Conservation (phyloP, 2,113 vertebrate genomes). For the Pachypanchax playfairii region DNA sequence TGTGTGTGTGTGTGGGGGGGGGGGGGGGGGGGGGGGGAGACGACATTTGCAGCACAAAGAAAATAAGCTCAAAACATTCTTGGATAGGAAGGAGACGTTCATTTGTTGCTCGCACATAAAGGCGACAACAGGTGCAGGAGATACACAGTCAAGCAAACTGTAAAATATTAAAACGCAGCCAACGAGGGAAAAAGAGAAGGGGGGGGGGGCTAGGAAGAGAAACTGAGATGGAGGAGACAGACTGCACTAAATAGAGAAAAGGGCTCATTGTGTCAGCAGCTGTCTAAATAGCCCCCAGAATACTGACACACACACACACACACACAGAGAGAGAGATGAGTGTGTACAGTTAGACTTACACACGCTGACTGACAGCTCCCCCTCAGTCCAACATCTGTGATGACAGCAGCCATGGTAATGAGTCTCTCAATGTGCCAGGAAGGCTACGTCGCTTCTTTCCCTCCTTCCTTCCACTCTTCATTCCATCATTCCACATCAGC, state of each 20-base stretch:
- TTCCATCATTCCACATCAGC: conserved; percentile 57
- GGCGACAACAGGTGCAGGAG: conserved; percentile 66
- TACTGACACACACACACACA: conserved; percentile 61
- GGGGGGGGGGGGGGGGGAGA: neutral
- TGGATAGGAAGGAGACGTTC: conserved; percentile 31
- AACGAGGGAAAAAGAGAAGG: conserved; percentile 43
- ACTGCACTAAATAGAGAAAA: conserved; percentile 70
- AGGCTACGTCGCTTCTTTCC: conserved; percentile 63
- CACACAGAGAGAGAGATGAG: conserved; percentile 15
- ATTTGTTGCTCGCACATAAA: conserved; percentile 51
- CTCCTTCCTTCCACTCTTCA: conserved; percentile 51
- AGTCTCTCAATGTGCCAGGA: conserved; percentile 73
- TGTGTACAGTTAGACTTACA: conserved; percentile 35
- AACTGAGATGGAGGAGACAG: conserved; percentile 64
- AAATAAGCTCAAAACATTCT: conserved; percentile 11
- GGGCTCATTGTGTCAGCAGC: conserved; percentile 77
- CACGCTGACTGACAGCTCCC: conserved; percentile 75
- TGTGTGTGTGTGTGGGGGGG: neutral
- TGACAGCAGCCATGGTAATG: conserved; percentile 79
- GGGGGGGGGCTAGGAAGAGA: conserved; percentile 49
- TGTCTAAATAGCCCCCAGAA: conserved; percentile 79
- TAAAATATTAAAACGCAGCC: conserved; percentile 38
- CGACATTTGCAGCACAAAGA: conserved; percentile 17
- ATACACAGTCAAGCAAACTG: conserved; percentile 27
- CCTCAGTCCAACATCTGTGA: conserved; percentile 80